Percentiles rank a stretch among this genome's conserved stretches.
These are phyloP conservation scores for Popillia japonica DNA, from an alignment of 1,140 invertebrate genomes.

Conservation along the genomic window DNA sequence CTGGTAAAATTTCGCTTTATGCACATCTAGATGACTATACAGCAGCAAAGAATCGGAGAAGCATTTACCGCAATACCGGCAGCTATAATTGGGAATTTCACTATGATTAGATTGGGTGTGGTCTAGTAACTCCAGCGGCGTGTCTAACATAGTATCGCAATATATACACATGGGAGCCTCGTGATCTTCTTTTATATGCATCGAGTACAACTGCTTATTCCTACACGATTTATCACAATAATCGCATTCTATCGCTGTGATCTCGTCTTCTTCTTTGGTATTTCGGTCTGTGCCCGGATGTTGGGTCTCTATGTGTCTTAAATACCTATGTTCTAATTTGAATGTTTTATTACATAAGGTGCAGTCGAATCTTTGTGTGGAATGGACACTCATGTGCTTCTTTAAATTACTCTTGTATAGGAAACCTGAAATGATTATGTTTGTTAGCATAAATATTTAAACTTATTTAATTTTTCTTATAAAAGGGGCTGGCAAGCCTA, in stretches of 20 bases:
- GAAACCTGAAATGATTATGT: background rate
- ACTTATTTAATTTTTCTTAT: too few species aligned
- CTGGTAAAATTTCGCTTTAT: background rate
- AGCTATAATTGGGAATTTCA: slow-evolving; percentile 5
- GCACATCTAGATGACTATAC: background rate
- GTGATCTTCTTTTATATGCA: slow-evolving; percentile 14
- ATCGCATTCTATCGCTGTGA: background rate
- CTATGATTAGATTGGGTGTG: background rate
- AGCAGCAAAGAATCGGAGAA: background rate
- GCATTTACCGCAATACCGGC: slow-evolving; percentile 19
- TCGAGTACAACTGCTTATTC: slow-evolving; percentile 16
- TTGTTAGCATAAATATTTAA: background rate
- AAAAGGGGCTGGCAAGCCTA: too few species aligned
- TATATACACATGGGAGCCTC: background rate
- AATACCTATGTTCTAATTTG: background rate
- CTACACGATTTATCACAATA: background rate
- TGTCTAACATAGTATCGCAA: background rate
- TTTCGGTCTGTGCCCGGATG: slow-evolving; percentile 23
- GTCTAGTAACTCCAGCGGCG: background rate
- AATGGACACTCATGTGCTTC: slow-evolving; percentile 19
- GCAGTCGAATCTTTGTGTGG: background rate
- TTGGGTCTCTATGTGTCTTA: slow-evolving; percentile 9
- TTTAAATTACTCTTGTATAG: background rate
- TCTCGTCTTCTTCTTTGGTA: slow-evolving; percentile 29
- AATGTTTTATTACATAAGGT: slow-evolving; percentile 30